Base-by-base conservation (phyloP, 2,888 invertebrate species). In the Drosophila mimica region DNA sequence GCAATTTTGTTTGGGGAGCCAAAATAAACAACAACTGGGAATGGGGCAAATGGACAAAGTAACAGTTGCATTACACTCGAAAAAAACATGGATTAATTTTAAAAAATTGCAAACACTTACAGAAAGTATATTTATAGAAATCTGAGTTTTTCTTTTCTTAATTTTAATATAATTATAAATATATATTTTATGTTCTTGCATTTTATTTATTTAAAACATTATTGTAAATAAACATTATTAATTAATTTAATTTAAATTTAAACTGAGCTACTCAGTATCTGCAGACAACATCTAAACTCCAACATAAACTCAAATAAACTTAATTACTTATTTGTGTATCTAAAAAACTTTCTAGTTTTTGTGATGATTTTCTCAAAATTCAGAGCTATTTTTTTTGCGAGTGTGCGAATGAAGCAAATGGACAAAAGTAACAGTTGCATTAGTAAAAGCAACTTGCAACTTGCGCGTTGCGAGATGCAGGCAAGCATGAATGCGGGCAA, bases 11-110 rank as follows among this genome's bases (percentile, higher is more conserved):
- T 72, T 31, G 30, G 57, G 40, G 70, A 64, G 69, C 70, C 68
- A 83, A 88, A 90, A 79, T 76, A 81, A 83, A 90, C 81, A 80
- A 70, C 70, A 81, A 70, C 64, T 63, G 65, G 54, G 57, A 67
- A 69, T 38, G 78, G 66, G 57, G 25, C 36, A 54, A 60, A 68
- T 58, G 49, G 64, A 11, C 38, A 38, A 67, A 78, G 85, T 66
- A 76, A 69, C 71, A 70, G 79, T 69, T 72, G 70, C 74, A 76
- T 4, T 46, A 46, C 46, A 46, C 46, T 25, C 20, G 4, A 15
- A 46, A 46, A 46, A 46, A 20, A 46, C 1, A 15, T 4, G 2
- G 3, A 4, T 1, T 20, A 4, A 7, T 13, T 15, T 20, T 0
- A 46, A 7, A 46, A 46, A 46, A 1, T 15, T 7, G 7, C 7